Conservation (phyloP, 2,888 invertebrate species). For the Noctua fimbriata region DNA sequence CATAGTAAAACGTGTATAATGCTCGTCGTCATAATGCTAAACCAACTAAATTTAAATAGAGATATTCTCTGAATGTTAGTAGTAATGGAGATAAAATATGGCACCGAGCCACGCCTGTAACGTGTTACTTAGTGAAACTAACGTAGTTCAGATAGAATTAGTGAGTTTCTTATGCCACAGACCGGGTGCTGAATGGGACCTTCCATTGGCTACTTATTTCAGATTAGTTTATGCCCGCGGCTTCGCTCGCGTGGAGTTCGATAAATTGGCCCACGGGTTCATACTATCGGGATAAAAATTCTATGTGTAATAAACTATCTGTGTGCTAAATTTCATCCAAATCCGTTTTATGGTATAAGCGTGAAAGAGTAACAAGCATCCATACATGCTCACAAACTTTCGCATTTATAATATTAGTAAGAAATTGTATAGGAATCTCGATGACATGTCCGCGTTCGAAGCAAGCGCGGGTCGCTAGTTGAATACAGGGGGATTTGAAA, state of each 20-base stretch:
- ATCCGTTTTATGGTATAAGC: no score
- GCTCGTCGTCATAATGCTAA: neutral
- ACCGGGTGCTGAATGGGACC: neutral
- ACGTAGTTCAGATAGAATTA: neutral
- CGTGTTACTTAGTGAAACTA: constrained; percentile 5
- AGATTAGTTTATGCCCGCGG: no score
- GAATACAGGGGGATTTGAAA: no score
- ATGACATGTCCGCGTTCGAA: neutral
- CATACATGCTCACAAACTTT: no score
- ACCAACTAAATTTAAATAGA: neutral
- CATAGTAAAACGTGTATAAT: neutral
- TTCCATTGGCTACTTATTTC: neutral
- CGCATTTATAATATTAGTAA: no score
- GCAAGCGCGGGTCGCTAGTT: neutral
- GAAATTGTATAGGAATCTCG: no score
- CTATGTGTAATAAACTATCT: no score
- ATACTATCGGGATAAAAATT: no score
- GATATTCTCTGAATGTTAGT: neutral
- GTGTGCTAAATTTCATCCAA: no score
- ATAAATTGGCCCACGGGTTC: no score
- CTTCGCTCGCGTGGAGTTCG: no score
- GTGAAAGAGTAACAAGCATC: no score
- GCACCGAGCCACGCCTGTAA: constrained; percentile 9
- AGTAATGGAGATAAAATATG: constrained; percentile 6
- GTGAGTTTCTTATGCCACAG: neutral